These are phyloP conservation scores for Polypterus bichir DNA, from an alignment of 2,113 vertebrate genomes.

Conservation along the genomic window DNA sequence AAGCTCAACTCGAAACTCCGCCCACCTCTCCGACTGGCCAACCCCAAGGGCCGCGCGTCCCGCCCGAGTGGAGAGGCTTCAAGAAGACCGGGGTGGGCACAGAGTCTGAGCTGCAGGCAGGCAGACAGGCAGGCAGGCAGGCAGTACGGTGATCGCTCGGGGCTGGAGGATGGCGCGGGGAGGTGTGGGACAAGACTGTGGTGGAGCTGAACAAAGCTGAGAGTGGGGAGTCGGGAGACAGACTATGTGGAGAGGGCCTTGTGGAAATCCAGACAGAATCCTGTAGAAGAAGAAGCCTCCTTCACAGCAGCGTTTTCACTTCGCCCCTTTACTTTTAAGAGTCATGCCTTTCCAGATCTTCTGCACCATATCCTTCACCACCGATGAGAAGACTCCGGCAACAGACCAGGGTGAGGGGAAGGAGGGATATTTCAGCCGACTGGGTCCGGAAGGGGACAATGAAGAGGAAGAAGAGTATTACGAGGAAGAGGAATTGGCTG, in stretches of 20 bases:
- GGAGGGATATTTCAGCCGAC: constrained; percentile 43
- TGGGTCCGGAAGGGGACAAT: constrained; percentile 21
- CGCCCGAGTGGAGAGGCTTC: too few relatives aligned
- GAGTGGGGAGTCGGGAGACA: not conserved
- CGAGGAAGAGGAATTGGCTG: constrained; percentile 28
- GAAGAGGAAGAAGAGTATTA: constrained; percentile 18
- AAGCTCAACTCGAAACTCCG: too few relatives aligned
- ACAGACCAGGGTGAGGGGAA: constrained; percentile 28
- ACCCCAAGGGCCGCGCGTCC: too few relatives aligned
- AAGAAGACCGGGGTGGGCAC: too few relatives aligned
- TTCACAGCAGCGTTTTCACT: constrained; percentile 16
- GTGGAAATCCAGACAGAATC: too few relatives aligned
- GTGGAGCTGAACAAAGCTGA: not conserved
- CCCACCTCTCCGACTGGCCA: too few relatives aligned
- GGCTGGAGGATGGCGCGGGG: not conserved
- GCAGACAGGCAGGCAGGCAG: too few relatives aligned
- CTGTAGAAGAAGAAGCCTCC: constrained; percentile 2
- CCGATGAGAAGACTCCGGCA: constrained; percentile 50
- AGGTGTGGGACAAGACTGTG: not conserved
- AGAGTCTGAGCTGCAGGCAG: too few relatives aligned
- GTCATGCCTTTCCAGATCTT: constrained; percentile 84
- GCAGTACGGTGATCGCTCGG: not conserved
- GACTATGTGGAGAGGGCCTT: too few relatives aligned
- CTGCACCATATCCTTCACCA: constrained; percentile 82
- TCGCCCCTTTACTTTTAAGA: not conserved